Evolutionary conservation across 2,113 vertebrate genomes (phyloP), one percentile per base, ranked within the genome.

Genomic region (Barbus barbus): DNA sequence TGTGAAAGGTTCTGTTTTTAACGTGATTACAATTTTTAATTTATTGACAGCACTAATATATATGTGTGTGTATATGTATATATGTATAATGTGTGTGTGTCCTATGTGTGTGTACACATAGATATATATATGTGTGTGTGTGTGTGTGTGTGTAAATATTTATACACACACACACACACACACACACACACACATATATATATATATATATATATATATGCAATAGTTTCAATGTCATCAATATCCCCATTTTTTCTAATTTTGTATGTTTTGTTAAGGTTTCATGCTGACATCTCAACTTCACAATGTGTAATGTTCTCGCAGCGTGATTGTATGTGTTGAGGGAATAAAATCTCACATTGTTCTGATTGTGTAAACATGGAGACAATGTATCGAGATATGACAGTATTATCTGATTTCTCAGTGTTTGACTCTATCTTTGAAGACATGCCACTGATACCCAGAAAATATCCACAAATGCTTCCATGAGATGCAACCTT

Each of bases 401-500:
- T 33, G 60, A 24, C 2, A 7, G n/a, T 56, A 79, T 79, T 79
- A 79, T 79, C 77, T 63, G 82, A 84, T 84, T 65, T 41, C 24
- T 67, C 72, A 36, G 58, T 77, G 73, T 77, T 77, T 33, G 73
- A 79, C 77, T 78, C 75, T 79, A 77, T 84, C 82, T 51, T 31
- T 89, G 85, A 83, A 69, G 78, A 53, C 69, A 9, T 58, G 26
- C 26, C 11, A 31, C 77, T 44, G 77, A 71, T 61, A 38, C 22
- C 53, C 69, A 80, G 13, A 60, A 65, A 74, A 82, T 46, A 71
- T 58, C 41, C 80, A 72, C 61, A 67, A 69, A 67, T 82, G 80
- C 69, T 65, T 61, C 74, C n/a, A 12, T 11, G 2, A 44, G 36
- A 82, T 77, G 86, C 87, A 78, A 91, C 90, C 90, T 87, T 91